Evolutionary conservation across 2,888 invertebrate species (phyloP).

Genomic region (Harpagoxenus sublaevis): DNA sequence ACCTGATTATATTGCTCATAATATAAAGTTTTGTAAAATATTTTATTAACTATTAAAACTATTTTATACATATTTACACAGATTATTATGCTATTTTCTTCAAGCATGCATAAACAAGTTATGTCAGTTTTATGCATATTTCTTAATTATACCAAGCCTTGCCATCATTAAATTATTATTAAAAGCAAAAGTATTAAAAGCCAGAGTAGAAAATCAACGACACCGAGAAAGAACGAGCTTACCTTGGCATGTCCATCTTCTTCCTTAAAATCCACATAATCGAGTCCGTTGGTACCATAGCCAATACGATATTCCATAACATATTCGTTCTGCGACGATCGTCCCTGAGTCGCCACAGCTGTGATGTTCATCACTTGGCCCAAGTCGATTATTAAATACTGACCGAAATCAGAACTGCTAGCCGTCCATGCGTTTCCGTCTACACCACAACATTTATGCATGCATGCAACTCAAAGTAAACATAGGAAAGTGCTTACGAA

Average conservation of each 20-base stretch:
- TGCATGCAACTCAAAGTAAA: conserved; percentile 84
- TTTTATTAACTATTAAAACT: neutral
- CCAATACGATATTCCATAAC: conserved; percentile 97
- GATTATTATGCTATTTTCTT: neutral
- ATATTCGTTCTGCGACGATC: conserved; percentile 95
- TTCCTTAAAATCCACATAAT: conserved; percentile 96
- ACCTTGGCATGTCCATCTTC: conserved; percentile 96
- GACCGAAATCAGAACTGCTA: conserved; percentile 95
- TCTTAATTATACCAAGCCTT: conserved; percentile 7
- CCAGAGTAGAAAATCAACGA: conserved; percentile 41
- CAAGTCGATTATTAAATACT: conserved; percentile 96
- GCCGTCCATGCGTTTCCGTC: conserved; percentile 97
- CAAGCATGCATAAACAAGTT: conserved; percentile 13
- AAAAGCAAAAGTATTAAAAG: neutral
- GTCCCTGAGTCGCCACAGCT: conserved; percentile 95
- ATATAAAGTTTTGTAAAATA: neutral
- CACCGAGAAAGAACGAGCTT: conserved; percentile 82
- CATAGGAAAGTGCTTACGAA: conserved; percentile 69
- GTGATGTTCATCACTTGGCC: conserved; percentile 96
- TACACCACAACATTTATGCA: conserved; percentile 87
- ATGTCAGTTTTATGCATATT: neutral
- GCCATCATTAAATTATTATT: neutral
- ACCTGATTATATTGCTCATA: neutral
- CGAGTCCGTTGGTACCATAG: conserved; percentile 96
- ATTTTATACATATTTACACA: conserved; percentile 22